These are phyloP conservation scores for Pagrus major DNA, from an alignment of 2,113 vertebrate species.

Conservation along the genomic window DNA sequence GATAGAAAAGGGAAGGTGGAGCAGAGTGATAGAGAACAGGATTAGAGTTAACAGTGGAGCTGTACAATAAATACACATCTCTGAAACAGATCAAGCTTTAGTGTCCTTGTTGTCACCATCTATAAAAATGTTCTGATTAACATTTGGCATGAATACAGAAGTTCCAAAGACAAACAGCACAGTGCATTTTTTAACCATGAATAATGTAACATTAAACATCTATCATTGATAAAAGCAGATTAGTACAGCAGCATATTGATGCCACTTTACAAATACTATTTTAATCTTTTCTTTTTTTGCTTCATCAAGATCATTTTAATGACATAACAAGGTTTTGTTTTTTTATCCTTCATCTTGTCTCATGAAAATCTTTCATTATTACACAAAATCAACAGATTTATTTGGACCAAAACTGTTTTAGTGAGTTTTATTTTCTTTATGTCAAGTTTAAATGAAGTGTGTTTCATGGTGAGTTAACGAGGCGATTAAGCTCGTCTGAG, in stretches of 20 bases:
- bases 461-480: too few species aligned
- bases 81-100: not conserved
- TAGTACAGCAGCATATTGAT: not conserved
- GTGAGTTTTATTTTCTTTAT: too few species aligned
- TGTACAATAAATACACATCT: not conserved
- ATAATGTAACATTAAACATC: not conserved
- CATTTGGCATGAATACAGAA: constrained; percentile 3
- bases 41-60: not conserved
- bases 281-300: too few species aligned
- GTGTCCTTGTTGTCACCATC: not conserved
- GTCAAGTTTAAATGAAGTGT: too few species aligned
- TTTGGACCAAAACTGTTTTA: too few species aligned
- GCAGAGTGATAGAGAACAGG: not conserved
- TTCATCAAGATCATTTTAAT: not conserved
- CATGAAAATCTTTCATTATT: too few species aligned
- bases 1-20: not conserved
- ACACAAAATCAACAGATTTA: not conserved
- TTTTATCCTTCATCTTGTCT: too few species aligned
- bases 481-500: too few species aligned
- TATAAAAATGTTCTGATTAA: not conserved
- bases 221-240: not conserved
- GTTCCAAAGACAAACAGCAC: not conserved
- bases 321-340: not conserved
- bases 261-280: not conserved
- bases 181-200: not conserved